phyloP scores from a whole-genome alignment of 2,888 invertebrate species.

The Coronaproctus castanopsis region DNA sequence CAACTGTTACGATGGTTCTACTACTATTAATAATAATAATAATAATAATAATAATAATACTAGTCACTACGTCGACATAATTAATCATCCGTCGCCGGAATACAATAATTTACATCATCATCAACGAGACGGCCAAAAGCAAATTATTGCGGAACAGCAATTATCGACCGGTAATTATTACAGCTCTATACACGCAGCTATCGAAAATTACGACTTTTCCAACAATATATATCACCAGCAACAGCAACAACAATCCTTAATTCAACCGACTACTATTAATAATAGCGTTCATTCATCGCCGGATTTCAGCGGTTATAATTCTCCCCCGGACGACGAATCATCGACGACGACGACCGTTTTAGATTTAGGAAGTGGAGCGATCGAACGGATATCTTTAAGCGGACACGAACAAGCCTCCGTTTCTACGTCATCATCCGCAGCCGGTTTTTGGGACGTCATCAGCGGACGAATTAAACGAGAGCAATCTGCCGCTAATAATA shows the following conservation, averaged over 20 bases:
- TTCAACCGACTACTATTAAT: neutral
- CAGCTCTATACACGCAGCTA: neutral
- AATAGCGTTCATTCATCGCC: neutral
- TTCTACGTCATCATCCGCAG: neutral
- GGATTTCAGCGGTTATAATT: neutral
- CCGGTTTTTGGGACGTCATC: neutral
- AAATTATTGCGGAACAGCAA: constrained; percentile 20
- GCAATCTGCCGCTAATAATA: neutral
- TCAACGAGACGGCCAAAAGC: constrained; percentile 9
- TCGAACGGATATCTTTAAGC: constrained; percentile 34
- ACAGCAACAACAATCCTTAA: neutral
- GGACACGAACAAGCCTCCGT: constrained; percentile 29
- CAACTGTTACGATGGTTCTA: constrained; percentile 32
- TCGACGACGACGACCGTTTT: constrained; percentile 46
- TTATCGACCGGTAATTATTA: constrained; percentile 18
- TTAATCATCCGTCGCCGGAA: constrained; percentile 7
- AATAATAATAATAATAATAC: no score
- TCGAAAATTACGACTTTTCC: neutral
- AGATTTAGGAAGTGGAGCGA: constrained; percentile 50
- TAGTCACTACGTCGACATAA: constrained; percentile 12
- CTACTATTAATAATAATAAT: no score
- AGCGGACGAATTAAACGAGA: neutral
- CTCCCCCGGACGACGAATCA: constrained; percentile 18
- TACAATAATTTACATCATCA: neutral
- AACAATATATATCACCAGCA: neutral